Percentiles rank a stretch among this genome's conserved stretches.
phyloP scores from a whole-genome alignment of 2,113 vertebrate species.

The Syngnathus scovelli region DNA sequence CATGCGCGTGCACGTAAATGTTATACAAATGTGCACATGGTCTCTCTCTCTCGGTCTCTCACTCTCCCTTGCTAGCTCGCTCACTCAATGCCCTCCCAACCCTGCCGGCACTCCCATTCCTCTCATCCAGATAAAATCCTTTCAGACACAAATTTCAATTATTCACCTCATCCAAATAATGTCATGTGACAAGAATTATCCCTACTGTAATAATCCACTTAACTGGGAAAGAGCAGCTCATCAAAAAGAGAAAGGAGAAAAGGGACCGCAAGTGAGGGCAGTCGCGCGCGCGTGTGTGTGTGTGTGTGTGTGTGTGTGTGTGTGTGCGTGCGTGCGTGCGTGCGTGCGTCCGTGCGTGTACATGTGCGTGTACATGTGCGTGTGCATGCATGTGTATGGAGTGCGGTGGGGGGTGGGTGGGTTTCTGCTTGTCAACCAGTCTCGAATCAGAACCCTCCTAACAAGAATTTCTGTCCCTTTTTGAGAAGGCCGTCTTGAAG shows the following conservation, averaged over 20 bases:
- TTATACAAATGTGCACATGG: constrained; percentile 40
- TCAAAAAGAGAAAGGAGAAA: constrained; percentile 72
- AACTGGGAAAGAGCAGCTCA: constrained; percentile 80
- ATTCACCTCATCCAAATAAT: constrained; percentile 85
- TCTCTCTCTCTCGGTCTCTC: constrained; percentile 4
- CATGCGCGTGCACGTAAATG: constrained; percentile 59
- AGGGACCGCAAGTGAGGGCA: constrained; percentile 53
- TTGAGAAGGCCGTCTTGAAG: constrained; percentile 61
- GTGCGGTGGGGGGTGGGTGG: not conserved
- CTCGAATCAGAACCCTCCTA: constrained; percentile 64
- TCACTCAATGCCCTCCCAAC: constrained; percentile 52
- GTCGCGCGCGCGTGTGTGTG: constrained; percentile 3
- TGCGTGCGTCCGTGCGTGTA: not conserved
- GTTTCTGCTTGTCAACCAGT: constrained; percentile 58
- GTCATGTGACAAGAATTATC: constrained; percentile 83
- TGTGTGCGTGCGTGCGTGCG: not conserved
- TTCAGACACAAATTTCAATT: constrained; percentile 85
- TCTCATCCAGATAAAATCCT: constrained; percentile 79
- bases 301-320: constrained; percentile 26
- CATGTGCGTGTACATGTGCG: constrained; percentile 23
- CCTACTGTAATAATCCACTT: constrained; percentile 82
- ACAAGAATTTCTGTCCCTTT: constrained; percentile 65
- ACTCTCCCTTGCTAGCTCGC: constrained; percentile 19
- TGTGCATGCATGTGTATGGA: not conserved
- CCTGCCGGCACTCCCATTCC: constrained; percentile 72